Conservation (phyloP, 2,888 invertebrate species). For the Lasius platythorax region DNA sequence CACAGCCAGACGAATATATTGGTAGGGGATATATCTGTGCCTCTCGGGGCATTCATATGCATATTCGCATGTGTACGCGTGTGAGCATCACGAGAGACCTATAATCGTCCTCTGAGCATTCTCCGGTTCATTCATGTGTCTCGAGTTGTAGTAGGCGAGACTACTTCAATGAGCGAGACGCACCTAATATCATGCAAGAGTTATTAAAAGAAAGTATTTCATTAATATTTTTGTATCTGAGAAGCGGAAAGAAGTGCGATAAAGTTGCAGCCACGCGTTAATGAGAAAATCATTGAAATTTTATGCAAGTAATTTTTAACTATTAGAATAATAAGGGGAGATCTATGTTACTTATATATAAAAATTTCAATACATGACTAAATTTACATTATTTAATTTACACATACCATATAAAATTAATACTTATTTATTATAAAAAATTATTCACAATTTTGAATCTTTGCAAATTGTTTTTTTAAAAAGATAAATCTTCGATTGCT, state of each 20-base stretch:
- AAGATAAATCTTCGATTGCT: not conserved
- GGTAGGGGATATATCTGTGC: conserved; percentile 16
- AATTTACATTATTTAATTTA: conserved; percentile 5
- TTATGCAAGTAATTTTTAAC: too few relatives aligned
- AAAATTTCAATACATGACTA: too few relatives aligned
- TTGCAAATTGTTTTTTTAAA: not conserved
- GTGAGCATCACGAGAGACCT: conserved; percentile 47
- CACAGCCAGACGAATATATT: conserved; percentile 41
- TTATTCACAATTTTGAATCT: not conserved
- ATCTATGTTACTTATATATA: too few relatives aligned
- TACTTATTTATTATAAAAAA: not conserved
- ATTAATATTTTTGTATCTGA: not conserved
- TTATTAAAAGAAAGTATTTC: not conserved
- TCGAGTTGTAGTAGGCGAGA: conserved; percentile 23
- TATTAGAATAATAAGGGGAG: not conserved
- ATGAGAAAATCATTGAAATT: not conserved
- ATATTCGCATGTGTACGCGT: conserved; percentile 18
- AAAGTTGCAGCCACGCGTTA: not conserved
- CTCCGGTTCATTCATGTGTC: conserved; percentile 43
- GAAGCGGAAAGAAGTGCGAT: not conserved
- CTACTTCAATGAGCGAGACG: conserved; percentile 1
- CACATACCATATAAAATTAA: not conserved
- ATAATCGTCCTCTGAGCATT: conserved; percentile 50
- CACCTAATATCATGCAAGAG: not conserved
- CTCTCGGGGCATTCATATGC: conserved; percentile 52